Conservation (phyloP, 2,113 vertebrate genomes). For the Nanorana parkeri region DNA sequence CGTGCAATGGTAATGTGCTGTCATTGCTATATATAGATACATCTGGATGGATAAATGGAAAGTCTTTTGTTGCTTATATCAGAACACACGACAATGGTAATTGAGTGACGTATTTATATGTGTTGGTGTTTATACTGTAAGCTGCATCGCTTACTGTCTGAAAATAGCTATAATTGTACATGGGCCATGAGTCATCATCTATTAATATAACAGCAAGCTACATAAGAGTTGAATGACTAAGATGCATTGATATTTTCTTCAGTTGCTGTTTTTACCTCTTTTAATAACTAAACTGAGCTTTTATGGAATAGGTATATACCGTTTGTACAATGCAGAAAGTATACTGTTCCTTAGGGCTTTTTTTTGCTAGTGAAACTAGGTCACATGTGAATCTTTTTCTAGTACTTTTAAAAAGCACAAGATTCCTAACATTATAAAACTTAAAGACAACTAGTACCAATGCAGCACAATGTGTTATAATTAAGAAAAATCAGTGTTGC, state of each 20-base stretch:
- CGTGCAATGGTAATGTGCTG: not conserved
- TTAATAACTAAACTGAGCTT: conserved; percentile 21
- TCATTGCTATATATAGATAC: not conserved
- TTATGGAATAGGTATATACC: conserved; percentile 12
- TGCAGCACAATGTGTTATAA: too few species aligned
- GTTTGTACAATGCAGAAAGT: conserved; percentile 16
- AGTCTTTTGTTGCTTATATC: not conserved
- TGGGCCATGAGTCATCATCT: conserved; percentile 75
- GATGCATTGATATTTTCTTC: conserved; percentile 66
- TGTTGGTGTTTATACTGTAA: conserved; percentile 66
- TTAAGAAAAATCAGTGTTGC: too few species aligned
- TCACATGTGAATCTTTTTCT: conserved; percentile 18
- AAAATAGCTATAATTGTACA: conserved; percentile 78
- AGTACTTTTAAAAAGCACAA: not conserved
- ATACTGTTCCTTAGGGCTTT: conserved; percentile 10
- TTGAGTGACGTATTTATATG: conserved; percentile 75
- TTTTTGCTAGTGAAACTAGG: conserved; percentile 37
- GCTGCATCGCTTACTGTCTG: conserved; percentile 71
- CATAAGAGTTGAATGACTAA: conserved; percentile 73
- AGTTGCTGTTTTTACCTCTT: not conserved
- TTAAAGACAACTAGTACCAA: not conserved
- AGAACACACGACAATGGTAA: conserved; percentile 57
- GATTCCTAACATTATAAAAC: not conserved
- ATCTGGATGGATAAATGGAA: conserved; percentile 3
- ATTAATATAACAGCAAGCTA: conserved; percentile 73